Base-by-base conservation (phyloP, 2,797 vertebrate species). In the Poeciliopsis turneri region DNA sequence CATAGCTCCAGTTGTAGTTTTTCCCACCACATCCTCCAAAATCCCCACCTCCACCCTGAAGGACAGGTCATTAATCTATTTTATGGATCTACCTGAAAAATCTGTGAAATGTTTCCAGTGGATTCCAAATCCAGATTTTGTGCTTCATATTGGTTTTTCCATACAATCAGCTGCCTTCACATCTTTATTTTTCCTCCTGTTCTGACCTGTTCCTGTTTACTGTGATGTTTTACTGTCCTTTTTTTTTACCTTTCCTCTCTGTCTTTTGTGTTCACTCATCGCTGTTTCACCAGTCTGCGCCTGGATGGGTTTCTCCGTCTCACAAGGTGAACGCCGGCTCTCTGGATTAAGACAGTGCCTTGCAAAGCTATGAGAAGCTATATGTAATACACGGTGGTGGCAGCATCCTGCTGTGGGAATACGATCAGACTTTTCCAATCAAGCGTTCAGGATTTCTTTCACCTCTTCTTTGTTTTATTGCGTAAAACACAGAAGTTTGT, bases 251-350 rank as follows among this genome's bases (percentile, higher is more conserved):
- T 86, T 59, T 78, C 89, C 72, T 88, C 78, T 85, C 39, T 88
- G 10, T 79, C 72, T 45, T 78, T 72, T 61, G 71, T 88, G 51
- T 87, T 75, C 12, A 2, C 89, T 66, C 80, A 18, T 88, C 80
- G 74, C 76, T 89, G 80, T 89, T 55, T 92, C 77, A 75, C 95
- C 95, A 98, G 97, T 97, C 96, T 83, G 97, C 97, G 83, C 96
- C 92, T 72, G 93, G 92, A 94, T 93, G 91, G 81, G 83, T 93
- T 86, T 86, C 91, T 82, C 81, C 90, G 89, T 94, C 95, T 89
- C 90, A 93, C 91, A 97, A 99, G 95, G 97, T 97, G 96, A 95
- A 95, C 91, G 79, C 93, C 45, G 84, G 93, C 92, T 95, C 96
- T 89, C 79, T 85, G 81, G 74, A 85, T 78, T 70, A 79, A 41